These are phyloP conservation scores for Patagioenas fasciata DNA, from an alignment of 2,113 vertebrate genomes.

Conservation along the genomic window DNA sequence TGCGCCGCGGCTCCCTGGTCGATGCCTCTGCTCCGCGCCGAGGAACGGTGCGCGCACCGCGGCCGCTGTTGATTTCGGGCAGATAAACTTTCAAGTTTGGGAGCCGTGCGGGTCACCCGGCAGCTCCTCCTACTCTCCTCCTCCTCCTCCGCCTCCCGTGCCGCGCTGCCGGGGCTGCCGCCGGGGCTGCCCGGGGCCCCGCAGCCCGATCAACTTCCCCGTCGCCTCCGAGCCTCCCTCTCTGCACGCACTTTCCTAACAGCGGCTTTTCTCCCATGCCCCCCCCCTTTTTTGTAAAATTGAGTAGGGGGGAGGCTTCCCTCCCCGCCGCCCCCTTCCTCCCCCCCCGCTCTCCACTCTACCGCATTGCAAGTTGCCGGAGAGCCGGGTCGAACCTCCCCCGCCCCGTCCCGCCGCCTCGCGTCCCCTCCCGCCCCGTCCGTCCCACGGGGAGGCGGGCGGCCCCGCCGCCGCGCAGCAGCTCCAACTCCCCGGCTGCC, in stretches of 20 bases:
- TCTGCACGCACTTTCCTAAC: not conserved
- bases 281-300: not conserved
- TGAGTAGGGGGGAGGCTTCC: not conserved
- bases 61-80: slow-evolving; percentile 64
- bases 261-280: not conserved
- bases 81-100: slow-evolving; percentile 80
- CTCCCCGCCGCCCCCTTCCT: no score
- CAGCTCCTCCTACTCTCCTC: slow-evolving; percentile 63
- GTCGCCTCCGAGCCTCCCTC: not conserved
- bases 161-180: slow-evolving; percentile 11
- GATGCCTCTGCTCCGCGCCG: slow-evolving; percentile 6
- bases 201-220: not conserved
- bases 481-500: not conserved
- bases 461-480: not conserved
- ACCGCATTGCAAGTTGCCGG: not conserved
- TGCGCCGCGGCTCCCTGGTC: not conserved
- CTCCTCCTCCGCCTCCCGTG: slow-evolving; percentile 53
- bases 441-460: not conserved
- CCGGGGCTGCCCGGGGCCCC: slow-evolving; percentile 13
- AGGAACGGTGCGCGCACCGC: slow-evolving; percentile 40
- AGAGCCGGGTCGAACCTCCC: not conserved
- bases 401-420: not conserved
- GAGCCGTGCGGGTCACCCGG: slow-evolving; percentile 70
- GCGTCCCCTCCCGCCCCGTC: not conserved
- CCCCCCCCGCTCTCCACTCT: not conserved